Conservation (phyloP, 1,140 invertebrate species). For the Nasonia vitripennis region DNA sequence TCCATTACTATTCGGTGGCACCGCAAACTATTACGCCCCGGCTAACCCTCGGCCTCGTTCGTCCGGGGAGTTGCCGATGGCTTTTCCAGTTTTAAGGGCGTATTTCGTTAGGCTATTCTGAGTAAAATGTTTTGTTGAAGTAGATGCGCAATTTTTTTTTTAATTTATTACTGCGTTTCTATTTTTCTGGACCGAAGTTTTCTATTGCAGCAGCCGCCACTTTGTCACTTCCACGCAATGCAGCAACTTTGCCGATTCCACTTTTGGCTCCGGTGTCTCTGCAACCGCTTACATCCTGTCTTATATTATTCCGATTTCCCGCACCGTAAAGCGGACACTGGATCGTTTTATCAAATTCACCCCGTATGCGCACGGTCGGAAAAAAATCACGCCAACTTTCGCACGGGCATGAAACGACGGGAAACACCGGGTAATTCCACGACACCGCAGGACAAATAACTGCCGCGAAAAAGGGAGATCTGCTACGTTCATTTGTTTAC, state of each 20-base stretch:
- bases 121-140: too few species aligned
- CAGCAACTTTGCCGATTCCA: not conserved
- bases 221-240: not conserved
- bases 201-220: not conserved
- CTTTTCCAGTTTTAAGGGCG: too few species aligned
- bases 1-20: conserved; percentile 28
- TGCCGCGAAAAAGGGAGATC: not conserved
- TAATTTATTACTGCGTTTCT: not conserved
- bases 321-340: not conserved
- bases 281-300: not conserved
- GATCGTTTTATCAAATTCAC: not conserved
- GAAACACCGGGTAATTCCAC: not conserved
- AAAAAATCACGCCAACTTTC: too few species aligned
- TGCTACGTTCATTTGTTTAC: not conserved
- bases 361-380: too few species aligned
- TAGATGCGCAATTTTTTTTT: too few species aligned
- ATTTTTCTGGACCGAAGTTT: not conserved
- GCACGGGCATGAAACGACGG: too few species aligned
- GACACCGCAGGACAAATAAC: not conserved
- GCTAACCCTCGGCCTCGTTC: not conserved
- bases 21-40: conserved; percentile 7
- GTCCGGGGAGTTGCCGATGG: not conserved
- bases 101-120: too few species aligned
- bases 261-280: not conserved
- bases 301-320: not conserved